Evolutionary conservation across 2,113 vertebrate genomes (phyloP).

Genomic region (Tragelaphus buxtoni): DNA sequence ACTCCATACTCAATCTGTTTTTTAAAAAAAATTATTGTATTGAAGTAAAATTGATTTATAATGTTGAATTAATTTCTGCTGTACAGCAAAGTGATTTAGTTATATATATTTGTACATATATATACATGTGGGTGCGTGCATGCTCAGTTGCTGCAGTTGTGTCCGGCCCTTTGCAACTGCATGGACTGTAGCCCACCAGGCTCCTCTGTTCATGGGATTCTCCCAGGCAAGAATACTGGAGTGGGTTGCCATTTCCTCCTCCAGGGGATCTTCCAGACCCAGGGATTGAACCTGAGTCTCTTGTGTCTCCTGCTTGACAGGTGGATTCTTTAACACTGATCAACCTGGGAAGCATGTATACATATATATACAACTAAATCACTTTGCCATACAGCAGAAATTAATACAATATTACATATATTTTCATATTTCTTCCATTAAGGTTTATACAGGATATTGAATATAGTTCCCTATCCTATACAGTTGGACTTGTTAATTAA

Average conservation of each 20-base stretch:
- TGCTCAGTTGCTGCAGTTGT: not conserved
- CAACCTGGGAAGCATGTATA: not conserved
- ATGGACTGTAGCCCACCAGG: not conserved
- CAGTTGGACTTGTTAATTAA: not conserved
- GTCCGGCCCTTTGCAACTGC: not conserved
- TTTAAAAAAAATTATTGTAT: not conserved
- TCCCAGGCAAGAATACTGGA: not conserved
- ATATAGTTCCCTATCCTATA: not conserved
- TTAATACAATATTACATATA: not conserved
- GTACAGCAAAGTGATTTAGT: not conserved
- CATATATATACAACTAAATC: not conserved
- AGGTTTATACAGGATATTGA: not conserved
- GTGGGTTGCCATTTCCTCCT: not conserved
- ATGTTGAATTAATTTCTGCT: not conserved
- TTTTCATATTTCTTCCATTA: not conserved
- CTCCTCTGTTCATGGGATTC: not conserved
- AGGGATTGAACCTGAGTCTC: not conserved
- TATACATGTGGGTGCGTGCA: not conserved
- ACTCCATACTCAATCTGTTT: not conserved
- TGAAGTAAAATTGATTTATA: not conserved
- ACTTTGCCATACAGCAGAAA: not conserved
- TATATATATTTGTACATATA: not conserved
- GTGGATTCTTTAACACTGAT: not conserved
- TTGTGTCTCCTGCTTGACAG: not conserved
- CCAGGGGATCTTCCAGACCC: not conserved